Base-by-base conservation (phyloP, 2,113 vertebrate genomes). In the Hucho hucho region DNA sequence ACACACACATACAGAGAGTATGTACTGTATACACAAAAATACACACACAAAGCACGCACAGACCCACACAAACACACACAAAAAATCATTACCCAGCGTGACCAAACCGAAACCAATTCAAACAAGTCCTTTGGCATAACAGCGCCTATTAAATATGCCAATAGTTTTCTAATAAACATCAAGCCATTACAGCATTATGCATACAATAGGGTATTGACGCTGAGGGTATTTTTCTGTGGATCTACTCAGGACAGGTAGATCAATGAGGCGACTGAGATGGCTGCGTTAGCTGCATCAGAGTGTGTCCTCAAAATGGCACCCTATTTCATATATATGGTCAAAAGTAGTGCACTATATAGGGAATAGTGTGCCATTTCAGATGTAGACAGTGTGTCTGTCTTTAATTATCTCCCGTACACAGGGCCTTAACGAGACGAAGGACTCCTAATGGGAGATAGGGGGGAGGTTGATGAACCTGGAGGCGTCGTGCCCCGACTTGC, bases 381-480 rank as follows among this genome's bases (percentile, higher is more conserved):
- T 3, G 37, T 9, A 43, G 12, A 12, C 12, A 29, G 26, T 76
- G 80, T 4, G 53, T 63, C 73, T 72, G 70, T 69, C 76, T 87
- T 83, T 86, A 88, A 88, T 89, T 82, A 89, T 83, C 78, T 88
- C 64, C 80, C 75, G 79, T 83, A 79, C 77, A 85, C 75, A 87
- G 84, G 83, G 82, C 26, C 61, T 72, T 86, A 85, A 89, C 79
- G 46, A 82, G 86, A 75, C 74, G 63, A 81, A 74, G 53, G 78
- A 80, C 78, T 83, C 81, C 59, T 86, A 84, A 85, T 85, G 86
- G 77, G 16, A 81, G 77, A 73, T 24, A 25, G 73, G 58, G 53
- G 58, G 58, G 4, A n/a, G 72, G 70, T 61, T 78, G 79, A 76
- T 82, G 73, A 84, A 81, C 79, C 86, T 73, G 69, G 70, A 83